Evolutionary conservation across 2,113 vertebrate genomes (phyloP), one percentile per base, ranked within the genome.

Genomic region (Ophthalmolycus amberensis): DNA sequence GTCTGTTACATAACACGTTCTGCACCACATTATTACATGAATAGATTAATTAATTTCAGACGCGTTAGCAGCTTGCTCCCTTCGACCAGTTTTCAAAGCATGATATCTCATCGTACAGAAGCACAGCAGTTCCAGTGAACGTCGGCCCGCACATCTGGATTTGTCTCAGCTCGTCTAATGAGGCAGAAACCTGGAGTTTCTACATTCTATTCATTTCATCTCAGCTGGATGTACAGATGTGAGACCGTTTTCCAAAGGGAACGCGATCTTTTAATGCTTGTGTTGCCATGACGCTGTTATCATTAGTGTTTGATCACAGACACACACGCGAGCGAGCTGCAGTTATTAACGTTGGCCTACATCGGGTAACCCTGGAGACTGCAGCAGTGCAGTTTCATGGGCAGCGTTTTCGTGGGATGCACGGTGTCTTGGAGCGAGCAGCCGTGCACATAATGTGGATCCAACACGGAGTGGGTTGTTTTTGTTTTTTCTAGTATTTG

Each of bases 81-180:
- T 48, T 72, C 46, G 29, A 38, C 14, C 52, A 27, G 16, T 1
- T 56, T 64, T 80, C n/a, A 65, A 22, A 76, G 68, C 71, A 48
- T 65, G 79, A 48, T 12, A 8, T 66, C 27, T 76, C 79, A 5
- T 64, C 52, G 2, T 32, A 65, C 3, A 42, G 69, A 76, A 85
- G 77, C 79, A 75, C 60, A 85, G 77, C 78, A 44, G 70, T 40
- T 77, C 44, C 40, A 46, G 34, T 5, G 18, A 40, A 32, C 48
- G 38, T 9, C 0, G 40, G 44, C 25, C 2, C 5, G 18, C 60
- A 25, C 1, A 42, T 71, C 81, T 50, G 62, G 75, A 77, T 81
- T 80, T 72, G 78, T 79, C 74, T 86, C 82, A 58, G 59, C 88
- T 87, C 70, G 85, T 80, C 59, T 86, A 73, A 34, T 68, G 27